Percentiles rank a stretch among this genome's conserved stretches.
These are phyloP conservation scores for Sesamia inferens DNA, from an alignment of 2,888 invertebrate genomes.

Conservation along the genomic window DNA sequence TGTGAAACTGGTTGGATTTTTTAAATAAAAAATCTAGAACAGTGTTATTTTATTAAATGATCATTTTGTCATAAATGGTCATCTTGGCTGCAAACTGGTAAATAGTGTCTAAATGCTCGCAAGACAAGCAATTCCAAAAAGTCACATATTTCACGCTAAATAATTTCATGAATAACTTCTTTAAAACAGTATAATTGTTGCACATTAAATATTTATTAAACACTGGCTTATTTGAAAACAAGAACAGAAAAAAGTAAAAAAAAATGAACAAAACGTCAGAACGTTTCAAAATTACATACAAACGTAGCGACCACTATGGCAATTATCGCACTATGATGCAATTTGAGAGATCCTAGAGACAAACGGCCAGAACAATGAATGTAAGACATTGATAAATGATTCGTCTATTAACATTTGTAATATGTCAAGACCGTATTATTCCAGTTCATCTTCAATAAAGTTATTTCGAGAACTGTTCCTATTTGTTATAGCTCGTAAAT, in stretches of 20 bases:
- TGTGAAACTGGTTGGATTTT: neutral
- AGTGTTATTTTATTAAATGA: neutral
- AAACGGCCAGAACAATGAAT: neutral
- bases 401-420: neutral
- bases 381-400: neutral
- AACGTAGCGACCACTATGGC: too few relatives aligned
- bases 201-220: neutral
- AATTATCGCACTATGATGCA: neutral
- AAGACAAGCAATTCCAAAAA: neutral
- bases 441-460: conserved; percentile 1
- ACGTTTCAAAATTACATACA: too few relatives aligned
- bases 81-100: neutral
- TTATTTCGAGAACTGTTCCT: conserved; percentile 25
- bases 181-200: neutral
- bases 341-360: neutral
- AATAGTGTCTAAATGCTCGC: neutral
- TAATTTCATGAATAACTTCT: neutral
- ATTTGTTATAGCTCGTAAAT: conserved; percentile 56
- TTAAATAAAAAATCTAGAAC: neutral
- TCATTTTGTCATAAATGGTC: neutral
- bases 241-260: neutral
- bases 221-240: neutral
- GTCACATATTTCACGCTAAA: neutral
- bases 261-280: neutral
- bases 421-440: neutral